Conservation (phyloP, 2,113 vertebrate species). For the Balaeniceps rex region DNA sequence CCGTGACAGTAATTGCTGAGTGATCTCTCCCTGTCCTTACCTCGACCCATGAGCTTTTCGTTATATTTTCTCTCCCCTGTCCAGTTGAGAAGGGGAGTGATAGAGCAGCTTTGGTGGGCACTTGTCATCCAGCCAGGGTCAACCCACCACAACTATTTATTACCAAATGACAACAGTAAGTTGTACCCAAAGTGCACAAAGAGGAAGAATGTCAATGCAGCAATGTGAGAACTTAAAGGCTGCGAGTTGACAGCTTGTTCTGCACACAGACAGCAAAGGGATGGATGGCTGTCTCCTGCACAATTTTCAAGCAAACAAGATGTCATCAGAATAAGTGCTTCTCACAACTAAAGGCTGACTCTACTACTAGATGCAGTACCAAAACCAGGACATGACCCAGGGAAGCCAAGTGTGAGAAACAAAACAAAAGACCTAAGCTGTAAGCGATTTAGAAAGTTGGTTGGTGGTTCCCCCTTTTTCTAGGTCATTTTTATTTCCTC, state of each 20-base stretch:
- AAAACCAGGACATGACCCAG: background rate
- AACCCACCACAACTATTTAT: too few relatives aligned
- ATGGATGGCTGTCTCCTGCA: background rate
- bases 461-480: too few relatives aligned
- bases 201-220: background rate
- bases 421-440: background rate
- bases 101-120: too few relatives aligned
- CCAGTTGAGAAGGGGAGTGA: too few relatives aligned
- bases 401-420: background rate
- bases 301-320: background rate
- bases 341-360: background rate
- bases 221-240: background rate
- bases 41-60: too few relatives aligned
- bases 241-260: background rate
- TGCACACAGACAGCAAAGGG: background rate
- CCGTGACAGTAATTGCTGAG: too few relatives aligned
- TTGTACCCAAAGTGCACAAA: background rate
- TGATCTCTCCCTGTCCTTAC: too few relatives aligned
- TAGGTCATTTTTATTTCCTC: too few relatives aligned
- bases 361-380: background rate
- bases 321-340: background rate
- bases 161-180: background rate
- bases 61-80: too few relatives aligned
- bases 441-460: too few relatives aligned
- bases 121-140: too few relatives aligned